Conservation (phyloP, 2,888 invertebrate species). For the Caenorhabditis parvicauda region DNA sequence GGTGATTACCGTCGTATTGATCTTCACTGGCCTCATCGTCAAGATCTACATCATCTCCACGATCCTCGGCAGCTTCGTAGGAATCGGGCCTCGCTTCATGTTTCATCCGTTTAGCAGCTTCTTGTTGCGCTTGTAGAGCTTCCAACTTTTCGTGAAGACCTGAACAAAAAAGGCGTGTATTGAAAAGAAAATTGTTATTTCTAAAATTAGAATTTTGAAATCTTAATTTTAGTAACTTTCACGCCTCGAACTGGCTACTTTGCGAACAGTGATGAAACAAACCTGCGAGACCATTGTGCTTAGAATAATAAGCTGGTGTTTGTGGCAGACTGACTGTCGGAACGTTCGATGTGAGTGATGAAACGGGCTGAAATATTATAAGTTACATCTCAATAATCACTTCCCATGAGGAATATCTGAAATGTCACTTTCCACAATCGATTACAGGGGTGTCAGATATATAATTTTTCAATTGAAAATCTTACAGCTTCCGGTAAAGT, state of each 20-base stretch:
- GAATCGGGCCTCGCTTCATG: no score
- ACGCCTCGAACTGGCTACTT: no score
- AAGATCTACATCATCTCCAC: background rate
- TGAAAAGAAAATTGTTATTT: no score
- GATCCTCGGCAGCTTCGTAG: background rate
- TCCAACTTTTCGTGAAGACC: conserved; percentile 17
- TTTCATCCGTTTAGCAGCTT: conserved; percentile 6
- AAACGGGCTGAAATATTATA: conserved; percentile 4
- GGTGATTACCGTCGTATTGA: conserved; percentile 3
- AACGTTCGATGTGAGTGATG: conserved; percentile 10
- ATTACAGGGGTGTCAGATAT: no score
- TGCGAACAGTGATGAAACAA: no score
- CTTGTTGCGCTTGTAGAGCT: conserved; percentile 20
- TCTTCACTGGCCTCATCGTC: conserved; percentile 2
- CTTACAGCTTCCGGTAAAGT: no score
- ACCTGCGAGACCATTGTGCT: conserved; percentile 17
- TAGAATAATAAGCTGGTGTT: conserved; percentile 14
- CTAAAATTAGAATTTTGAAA: no score
- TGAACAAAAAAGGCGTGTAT: no score
- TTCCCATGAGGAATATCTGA: background rate
- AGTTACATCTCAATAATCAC: background rate
- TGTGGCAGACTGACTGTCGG: conserved; percentile 19
- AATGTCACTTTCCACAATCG: background rate
- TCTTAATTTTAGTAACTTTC: no score
- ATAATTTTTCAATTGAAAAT: no score